phyloP scores from a whole-genome alignment of 2,113 vertebrate species.

The Gasterosteus nipponicus region DNA sequence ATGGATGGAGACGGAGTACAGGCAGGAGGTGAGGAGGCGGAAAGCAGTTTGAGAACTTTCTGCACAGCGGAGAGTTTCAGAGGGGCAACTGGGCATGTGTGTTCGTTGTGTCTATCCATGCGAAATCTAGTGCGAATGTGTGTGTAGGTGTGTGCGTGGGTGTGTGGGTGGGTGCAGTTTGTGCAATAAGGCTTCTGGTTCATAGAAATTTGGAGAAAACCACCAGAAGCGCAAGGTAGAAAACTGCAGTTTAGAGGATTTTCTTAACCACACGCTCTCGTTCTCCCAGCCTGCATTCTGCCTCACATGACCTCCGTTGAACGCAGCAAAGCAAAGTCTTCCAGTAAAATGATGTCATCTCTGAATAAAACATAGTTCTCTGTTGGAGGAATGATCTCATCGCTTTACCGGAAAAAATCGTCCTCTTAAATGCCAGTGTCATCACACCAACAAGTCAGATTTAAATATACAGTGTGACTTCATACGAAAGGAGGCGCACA shows the following conservation, averaged over 20 bases:
- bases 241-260: conserved; percentile 41
- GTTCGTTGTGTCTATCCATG: conserved; percentile 51
- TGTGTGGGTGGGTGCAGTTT: conserved; percentile 60
- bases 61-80: conserved; percentile 66
- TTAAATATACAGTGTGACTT: conserved; percentile 46
- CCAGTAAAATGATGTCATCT: conserved; percentile 74
- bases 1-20: conserved; percentile 52
- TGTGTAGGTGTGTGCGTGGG: conserved; percentile 39
- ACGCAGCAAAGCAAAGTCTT: conserved; percentile 54
- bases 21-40: conserved; percentile 81
- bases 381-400: conserved; percentile 68
- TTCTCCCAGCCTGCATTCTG: conserved; percentile 26
- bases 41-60: conserved; percentile 73
- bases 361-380: conserved; percentile 75
- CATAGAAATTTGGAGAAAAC: conserved; percentile 60
- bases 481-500: conserved; percentile 28
- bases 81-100: conserved; percentile 58
- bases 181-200: conserved; percentile 64
- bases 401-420: conserved; percentile 50
- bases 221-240: conserved; percentile 57
- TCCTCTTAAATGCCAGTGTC: conserved; percentile 38
- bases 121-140: conserved; percentile 59
- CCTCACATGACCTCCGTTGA: conserved; percentile 54
- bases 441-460: conserved; percentile 48
- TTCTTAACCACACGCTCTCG: conserved; percentile 15